These are phyloP conservation scores for Sipha flava DNA, from an alignment of 1,140 invertebrate species.

Conservation along the genomic window DNA sequence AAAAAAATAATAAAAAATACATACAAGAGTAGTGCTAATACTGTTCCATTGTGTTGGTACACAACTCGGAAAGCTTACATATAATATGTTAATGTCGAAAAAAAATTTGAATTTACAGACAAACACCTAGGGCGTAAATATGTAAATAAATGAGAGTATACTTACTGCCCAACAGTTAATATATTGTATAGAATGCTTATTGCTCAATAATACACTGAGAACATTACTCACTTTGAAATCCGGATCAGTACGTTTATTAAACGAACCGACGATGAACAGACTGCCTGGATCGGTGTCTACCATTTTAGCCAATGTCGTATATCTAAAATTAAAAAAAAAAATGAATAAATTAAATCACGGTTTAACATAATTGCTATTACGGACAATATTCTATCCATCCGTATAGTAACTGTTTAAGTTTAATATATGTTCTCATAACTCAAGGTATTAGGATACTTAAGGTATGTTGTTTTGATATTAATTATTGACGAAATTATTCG, in stretches of 20 bases:
- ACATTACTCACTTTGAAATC: slow-evolving; percentile 61
- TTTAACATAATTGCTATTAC: too few species aligned
- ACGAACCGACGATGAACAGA: slow-evolving; percentile 70
- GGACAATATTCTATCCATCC: neutral
- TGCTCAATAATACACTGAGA: too few species aligned
- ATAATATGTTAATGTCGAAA: neutral
- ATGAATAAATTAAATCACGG: neutral
- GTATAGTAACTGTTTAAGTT: too few species aligned
- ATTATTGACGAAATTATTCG: too few species aligned
- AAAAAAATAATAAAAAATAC: neutral
- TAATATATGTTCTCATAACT: too few species aligned
- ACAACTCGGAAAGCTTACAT: neutral
- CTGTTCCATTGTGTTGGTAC: neutral
- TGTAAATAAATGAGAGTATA: too few species aligned
- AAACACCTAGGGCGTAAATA: too few species aligned
- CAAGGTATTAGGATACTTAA: too few species aligned
- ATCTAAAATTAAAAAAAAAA: slow-evolving; percentile 46
- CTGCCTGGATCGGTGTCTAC: slow-evolving; percentile 64
- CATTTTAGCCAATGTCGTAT: slow-evolving; percentile 69
- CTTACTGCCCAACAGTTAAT: too few species aligned
- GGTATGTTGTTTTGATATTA: too few species aligned
- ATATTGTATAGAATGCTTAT: too few species aligned
- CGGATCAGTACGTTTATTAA: slow-evolving; percentile 62
- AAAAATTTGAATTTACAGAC: neutral
- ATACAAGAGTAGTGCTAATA: neutral